Conservation (phyloP, 2,888 invertebrate species). For the Bibio marci region DNA sequence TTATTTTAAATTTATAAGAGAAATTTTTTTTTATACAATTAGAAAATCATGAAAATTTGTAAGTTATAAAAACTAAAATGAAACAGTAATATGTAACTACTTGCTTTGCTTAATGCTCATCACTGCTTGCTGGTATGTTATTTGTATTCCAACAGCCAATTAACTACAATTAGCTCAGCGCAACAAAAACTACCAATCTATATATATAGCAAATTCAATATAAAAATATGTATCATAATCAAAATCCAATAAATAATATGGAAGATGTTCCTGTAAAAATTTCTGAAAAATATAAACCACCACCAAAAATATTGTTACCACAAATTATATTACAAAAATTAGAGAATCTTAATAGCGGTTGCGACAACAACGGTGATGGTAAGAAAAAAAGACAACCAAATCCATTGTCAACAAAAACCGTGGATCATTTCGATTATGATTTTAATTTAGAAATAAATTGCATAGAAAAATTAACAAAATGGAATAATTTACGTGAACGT, state of each 20-base stretch:
- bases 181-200: too few relatives aligned
- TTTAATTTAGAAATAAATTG: constrained; percentile 58
- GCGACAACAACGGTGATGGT: constrained; percentile 26
- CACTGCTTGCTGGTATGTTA: too few relatives aligned
- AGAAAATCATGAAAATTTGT: too few relatives aligned
- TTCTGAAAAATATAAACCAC: constrained; percentile 71
- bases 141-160: too few relatives aligned
- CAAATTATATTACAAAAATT: constrained; percentile 36
- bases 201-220: too few relatives aligned
- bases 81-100: too few relatives aligned
- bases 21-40: too few relatives aligned
- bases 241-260: constrained; percentile 39
- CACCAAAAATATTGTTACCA: constrained; percentile 47
- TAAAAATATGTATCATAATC: constrained; percentile 1
- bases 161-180: too few relatives aligned
- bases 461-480: constrained; percentile 51
- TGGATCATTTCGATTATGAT: constrained; percentile 49
- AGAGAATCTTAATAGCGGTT: constrained; percentile 19
- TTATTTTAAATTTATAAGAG: too few relatives aligned
- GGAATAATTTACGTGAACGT: constrained; percentile 44
- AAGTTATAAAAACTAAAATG: too few relatives aligned
- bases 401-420: constrained; percentile 10
- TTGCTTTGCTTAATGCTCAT: too few relatives aligned
- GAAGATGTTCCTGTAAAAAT: constrained; percentile 80
- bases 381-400: too few relatives aligned